Base-by-base conservation (phyloP, 1,140 invertebrate species). In the Lerema accius region DNA sequence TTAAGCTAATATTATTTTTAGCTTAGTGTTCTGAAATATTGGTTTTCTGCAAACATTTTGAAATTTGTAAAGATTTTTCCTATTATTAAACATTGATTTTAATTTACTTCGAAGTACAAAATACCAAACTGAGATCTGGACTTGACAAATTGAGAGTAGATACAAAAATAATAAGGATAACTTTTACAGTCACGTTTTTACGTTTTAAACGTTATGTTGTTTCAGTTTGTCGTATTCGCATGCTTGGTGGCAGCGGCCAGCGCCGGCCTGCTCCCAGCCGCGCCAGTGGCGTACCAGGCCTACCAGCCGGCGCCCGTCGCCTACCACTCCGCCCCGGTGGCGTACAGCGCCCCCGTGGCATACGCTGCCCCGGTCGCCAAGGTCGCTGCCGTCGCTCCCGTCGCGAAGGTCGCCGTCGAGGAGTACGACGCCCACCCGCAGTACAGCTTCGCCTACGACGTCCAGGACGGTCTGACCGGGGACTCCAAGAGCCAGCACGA, bases 401-500 rank as follows among this genome's bases (percentile, higher is more conserved):
- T 68, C 35, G 60, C 67, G 28, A 73, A 73, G 11, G 75, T 78
- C 35, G 76, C 73, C 32, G 73, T 75, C 4, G 77, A 80, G 11
- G 76, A 77, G 4, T 84, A 79, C 69, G 90, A 92, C 56, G 89
- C 92, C 16, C 91, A 93, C 64, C 93, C 93, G 0, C 93, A 94
- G 56, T 94, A 94, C 78, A 89, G 92, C 63, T 94, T 93, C 76
- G 91, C 91, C 1, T 94, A 94, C 74, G 92, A 93, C 28, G 93
- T 95, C 0, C 92, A 94, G 28, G 94, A 95, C 64, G 80, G 88
- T n/a, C 82, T 93, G 45, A 95, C 93, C 17, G 94, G 95, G 1
- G 94, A 95, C 80, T 86, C 92, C 1, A 95, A 95, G 81, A 90
- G 89, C 65, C 94, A 94, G 70, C 91, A 94, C 56, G 94, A 95